Evolutionary conservation across 1,140 invertebrate species (phyloP).

Genomic region (Conopomorpha cramerella): DNA sequence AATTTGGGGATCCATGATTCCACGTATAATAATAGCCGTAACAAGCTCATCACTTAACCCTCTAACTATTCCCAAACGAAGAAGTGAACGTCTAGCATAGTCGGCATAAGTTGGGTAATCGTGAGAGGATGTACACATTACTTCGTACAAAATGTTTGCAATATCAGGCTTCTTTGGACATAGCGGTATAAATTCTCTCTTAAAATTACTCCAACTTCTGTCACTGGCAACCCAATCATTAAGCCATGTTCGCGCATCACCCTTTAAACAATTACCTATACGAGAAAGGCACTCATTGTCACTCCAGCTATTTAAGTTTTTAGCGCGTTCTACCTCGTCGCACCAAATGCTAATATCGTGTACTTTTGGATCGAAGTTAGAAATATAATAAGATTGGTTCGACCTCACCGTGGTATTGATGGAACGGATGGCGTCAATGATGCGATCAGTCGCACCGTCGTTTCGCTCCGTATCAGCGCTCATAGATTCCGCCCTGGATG

Average conservation of each 20-base stretch:
- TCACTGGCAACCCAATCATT: neutral
- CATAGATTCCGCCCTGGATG: neutral
- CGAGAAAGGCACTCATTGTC: slow-evolving; percentile 3
- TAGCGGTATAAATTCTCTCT: neutral
- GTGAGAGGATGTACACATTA: neutral
- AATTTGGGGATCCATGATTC: neutral
- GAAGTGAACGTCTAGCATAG: neutral
- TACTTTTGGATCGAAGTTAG: slow-evolving; percentile 4
- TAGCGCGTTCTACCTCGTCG: slow-evolving; percentile 3
- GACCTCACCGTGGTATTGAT: slow-evolving; percentile 2
- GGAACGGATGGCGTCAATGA: slow-evolving; percentile 3
- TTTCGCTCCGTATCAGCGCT: too few relatives aligned
- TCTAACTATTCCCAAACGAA: neutral
- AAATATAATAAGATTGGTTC: slow-evolving; percentile 4
- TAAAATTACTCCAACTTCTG: neutral
- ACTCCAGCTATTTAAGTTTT: slow-evolving; percentile 1
- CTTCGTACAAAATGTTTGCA: neutral
- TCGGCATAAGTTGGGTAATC: neutral
- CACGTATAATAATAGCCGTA: neutral
- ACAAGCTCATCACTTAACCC: neutral
- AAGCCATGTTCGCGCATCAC: neutral
- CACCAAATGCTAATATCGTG: slow-evolving; percentile 4
- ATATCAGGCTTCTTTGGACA: neutral
- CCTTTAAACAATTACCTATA: slow-evolving; percentile 3
- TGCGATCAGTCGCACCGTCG: slow-evolving; percentile 6